Evolutionary conservation across 2,888 invertebrate species (phyloP).

Genomic region (Glyphotaelius pellucidus): DNA sequence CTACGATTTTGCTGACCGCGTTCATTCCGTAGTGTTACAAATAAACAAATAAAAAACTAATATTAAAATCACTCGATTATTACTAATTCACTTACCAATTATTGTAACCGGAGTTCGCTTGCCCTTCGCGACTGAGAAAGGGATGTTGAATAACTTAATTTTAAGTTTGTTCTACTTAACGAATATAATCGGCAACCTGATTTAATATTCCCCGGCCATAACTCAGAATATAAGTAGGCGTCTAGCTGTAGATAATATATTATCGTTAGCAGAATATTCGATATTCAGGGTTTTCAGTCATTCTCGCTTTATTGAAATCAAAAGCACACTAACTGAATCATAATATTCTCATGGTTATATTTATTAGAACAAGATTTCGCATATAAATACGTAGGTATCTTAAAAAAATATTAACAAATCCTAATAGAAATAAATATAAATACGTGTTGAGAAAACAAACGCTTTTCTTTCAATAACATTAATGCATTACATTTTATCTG

Average conservation of each 20-base stretch:
- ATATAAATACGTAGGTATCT: too few species aligned
- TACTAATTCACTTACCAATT: background rate
- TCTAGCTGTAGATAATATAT: background rate
- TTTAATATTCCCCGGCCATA: conserved; percentile 17
- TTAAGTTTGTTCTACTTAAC: conserved; percentile 13
- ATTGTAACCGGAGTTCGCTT: background rate
- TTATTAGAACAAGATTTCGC: too few species aligned
- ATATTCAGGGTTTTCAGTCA: background rate
- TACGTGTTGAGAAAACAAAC: too few species aligned
- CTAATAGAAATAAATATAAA: too few species aligned
- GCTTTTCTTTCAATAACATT: too few species aligned
- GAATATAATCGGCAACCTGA: conserved; percentile 12
- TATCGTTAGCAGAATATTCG: background rate
- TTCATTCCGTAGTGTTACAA: background rate
- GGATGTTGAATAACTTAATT: conserved; percentile 30
- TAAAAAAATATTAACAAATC: too few species aligned
- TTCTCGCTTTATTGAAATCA: background rate
- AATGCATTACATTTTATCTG: too few species aligned
- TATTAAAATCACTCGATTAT: background rate
- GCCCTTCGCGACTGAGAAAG: background rate
- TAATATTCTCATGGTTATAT: background rate
- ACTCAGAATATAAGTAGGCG: background rate
- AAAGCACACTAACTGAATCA: background rate
- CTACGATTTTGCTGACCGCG: background rate
- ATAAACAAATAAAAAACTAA: background rate